Evolutionary conservation across 2,797 vertebrate species (phyloP), one percentile per base, ranked within the genome.

Genomic region (Sebastes cheni): DNA sequence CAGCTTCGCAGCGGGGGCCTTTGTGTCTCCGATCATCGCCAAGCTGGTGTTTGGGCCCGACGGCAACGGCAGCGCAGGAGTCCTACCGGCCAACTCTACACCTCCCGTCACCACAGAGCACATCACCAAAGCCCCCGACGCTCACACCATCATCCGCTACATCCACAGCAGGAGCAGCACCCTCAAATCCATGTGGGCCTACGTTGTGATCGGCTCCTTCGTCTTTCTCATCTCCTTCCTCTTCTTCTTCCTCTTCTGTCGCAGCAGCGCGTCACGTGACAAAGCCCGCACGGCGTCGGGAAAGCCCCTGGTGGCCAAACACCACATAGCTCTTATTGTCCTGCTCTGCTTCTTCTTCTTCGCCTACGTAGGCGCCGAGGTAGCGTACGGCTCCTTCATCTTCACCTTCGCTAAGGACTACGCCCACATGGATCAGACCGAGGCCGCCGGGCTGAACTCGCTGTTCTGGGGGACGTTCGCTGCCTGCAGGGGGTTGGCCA

Each of bases 381-480:
- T 98, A 2, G 96, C 97, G 0, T 99, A 97, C 0, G 97, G 98
- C 81, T 98, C 98, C 18, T 99, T 97, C 0, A 88, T 99, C 30
- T 99, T 96, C 68, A 98, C 95, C 14, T 98, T 96, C 0, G 97
- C 96, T 2, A 95, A 94, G 72, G 94, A 92, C 42, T 96, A 95
- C 0, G 94, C 74, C 0, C 46, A 56, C 11, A 96, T 99, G 97
- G 77, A 82, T 0, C 82, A 94, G 64, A 75, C 76, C 0, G 89
- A 97, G 79, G 97, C 97, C 0, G 97, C 98, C 0, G 96, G 96
- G 11, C 70, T 99, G 58, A 99, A 99, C 91, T 97, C 98, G 0
- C 56, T 97, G 60, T 99, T 99, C 94, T 99, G 98, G 98, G 98
- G 94, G 0, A 20, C 94, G 0, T 99, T 99, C 4, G 98, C 98